These are phyloP conservation scores for Sceloporus undulatus DNA, from an alignment of 2,113 vertebrate species.

Conservation along the genomic window DNA sequence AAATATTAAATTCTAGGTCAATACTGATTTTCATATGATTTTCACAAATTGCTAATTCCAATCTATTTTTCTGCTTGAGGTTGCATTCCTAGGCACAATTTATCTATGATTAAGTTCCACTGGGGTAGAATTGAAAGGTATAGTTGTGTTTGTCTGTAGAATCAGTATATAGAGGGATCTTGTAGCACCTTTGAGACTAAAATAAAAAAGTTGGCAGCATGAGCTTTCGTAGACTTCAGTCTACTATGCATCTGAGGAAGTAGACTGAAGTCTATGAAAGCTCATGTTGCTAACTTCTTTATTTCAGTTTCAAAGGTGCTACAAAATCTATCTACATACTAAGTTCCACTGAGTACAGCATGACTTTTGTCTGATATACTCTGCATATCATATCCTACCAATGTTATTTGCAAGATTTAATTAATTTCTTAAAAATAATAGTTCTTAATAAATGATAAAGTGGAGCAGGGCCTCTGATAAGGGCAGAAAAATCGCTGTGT, in stretches of 20 bases:
- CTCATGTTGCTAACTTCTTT: no score
- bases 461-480: background rate
- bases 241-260: no score
- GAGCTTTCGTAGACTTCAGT: no score
- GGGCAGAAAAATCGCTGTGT: no score
- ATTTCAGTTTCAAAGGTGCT: no score
- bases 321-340: no score
- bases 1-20: slow-evolving; percentile 36
- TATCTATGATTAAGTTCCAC: background rate
- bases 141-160: no score
- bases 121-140: no score
- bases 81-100: background rate
- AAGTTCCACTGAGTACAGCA: background rate
- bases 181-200: no score
- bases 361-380: background rate
- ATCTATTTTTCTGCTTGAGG: background rate
- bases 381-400: background rate
- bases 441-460: background rate
- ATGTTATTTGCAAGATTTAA: background rate
- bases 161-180: no score
- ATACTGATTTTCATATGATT: background rate
- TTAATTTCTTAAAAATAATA: background rate
- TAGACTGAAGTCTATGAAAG: no score
- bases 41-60: background rate
- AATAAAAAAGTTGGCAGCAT: no score